Base-by-base conservation (phyloP, 2,113 vertebrate genomes). In the Sarotherodon lohbergeri region DNA sequence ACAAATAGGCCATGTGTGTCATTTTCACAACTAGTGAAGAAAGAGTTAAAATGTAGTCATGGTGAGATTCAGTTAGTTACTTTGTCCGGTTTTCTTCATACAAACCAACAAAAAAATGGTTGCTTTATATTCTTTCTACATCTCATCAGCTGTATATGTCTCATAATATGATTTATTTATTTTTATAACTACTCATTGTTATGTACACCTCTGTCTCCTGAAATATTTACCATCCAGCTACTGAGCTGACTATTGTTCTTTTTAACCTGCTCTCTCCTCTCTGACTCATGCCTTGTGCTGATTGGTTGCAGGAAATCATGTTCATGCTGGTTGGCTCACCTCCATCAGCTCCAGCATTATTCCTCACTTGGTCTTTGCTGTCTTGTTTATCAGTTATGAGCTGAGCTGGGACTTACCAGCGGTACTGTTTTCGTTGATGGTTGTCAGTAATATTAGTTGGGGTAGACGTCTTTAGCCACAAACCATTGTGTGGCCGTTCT, bases 271-370 rank as follows among this genome's bases (percentile, higher is more conserved):
- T 27, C 2, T 24, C 5, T 6, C 39, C 22, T 43, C 13, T 4
- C 66, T 43, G 39, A 71, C n/a, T 73, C 66, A 16, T 5, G 12
- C 66, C 22, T 71, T 24, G n/a, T 71, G 36, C 39, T 73, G 66
- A 27, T 73, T 73, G 68, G 68, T 16, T 73, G 39, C 22, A 46
- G 68, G 14, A 24, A 43, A 16, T 73, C 8, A 3, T 43, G 39
- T 46, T 16, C 68, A 73, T 14, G 22, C 39, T 27, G 0, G n/a
- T 41, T 71, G 13, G 22, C 39, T 71, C 7, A 43, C 39, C 12
- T 71, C 66, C 13, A 71, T 71, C 13, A 16, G n/a, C 66, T 16
- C 13, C 11, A 0, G 12, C 0, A 68, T 68, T 41, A 68, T 0
- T 68, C 63, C 63, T 43, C 66, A 71, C 39, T 71, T 71, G 39